Evolutionary conservation across 2,888 invertebrate species (phyloP), one percentile per base, ranked within the genome.

Genomic region (Yponomeuta plumbellus): DNA sequence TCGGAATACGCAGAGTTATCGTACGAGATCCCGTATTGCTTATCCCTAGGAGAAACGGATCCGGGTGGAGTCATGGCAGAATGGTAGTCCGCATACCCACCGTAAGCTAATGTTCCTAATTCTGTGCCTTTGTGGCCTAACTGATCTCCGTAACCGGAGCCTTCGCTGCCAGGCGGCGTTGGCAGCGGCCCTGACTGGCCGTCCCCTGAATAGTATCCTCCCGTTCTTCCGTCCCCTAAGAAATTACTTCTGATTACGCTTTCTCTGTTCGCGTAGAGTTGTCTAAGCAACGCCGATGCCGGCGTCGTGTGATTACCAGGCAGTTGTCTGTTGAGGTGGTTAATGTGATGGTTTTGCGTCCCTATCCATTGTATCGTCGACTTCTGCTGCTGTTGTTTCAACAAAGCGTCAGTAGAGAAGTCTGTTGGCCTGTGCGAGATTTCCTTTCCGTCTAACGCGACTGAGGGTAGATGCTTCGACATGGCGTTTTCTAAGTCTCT

Each of bases 31-130:
- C 90, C 84, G 67, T 91, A 91, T 74, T 94, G 94, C 80, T 92
- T 97, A 78, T 98, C 98, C 69, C 98, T 93, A 0, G 98, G 98
- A 6, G 98, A 98, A 1, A 98, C 98, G 4, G 98, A 98, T n/a
- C 97, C 97, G 66, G 98, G 98, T 66, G 98, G 98, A 5, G 98
- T 98, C 97, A 98, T 98, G 64, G 97, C 97, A 58, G 97, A 96
- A 83, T 98, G 98, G 77, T 97, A 97, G 77, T 97, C 97, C 71
- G 95, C 95, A 71, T 93, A 93, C 58, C 94, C 93, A 39, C 89
- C 88, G 68, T 91, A 91, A 62, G 90, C 86, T 73, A 90, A 78
- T 85, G 96, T 84, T 92, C 96, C 79, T 92, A 95, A 86, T 70
- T 91, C 91, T 17, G 90, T 89, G 58, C 85, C 81, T 76, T 91